Evolutionary conservation across 1,140 invertebrate species (phyloP).

Genomic region (Stratiolaelaps scimitus): DNA sequence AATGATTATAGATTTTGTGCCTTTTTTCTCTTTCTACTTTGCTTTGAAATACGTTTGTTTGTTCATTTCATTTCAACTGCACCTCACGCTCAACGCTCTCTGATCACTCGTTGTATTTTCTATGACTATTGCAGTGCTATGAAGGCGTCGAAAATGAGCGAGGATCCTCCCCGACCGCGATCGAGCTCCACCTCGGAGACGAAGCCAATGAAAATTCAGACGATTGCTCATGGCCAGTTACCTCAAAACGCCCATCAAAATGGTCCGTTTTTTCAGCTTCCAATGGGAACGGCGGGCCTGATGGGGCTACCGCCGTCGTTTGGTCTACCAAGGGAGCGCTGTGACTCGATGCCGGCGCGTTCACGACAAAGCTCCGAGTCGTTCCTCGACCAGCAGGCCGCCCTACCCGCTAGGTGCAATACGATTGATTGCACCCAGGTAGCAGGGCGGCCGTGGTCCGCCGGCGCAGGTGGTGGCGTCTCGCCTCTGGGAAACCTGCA

Average conservation of each 20-base stretch:
- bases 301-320: neutral
- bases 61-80: no score
- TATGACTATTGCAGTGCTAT: slow-evolving; percentile 31
- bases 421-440: slow-evolving; percentile 27
- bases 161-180: slow-evolving; percentile 32
- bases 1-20: no score
- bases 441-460: slow-evolving; percentile 30
- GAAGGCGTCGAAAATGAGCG: slow-evolving; percentile 33
- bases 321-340: slow-evolving; percentile 50
- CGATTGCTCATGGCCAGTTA: slow-evolving; percentile 30
- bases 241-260: slow-evolving; percentile 30
- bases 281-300: neutral
- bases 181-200: slow-evolving; percentile 31
- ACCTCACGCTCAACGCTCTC: no score
- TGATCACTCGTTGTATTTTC: neutral
- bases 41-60: no score
- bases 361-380: slow-evolving; percentile 52
- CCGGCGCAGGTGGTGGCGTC: slow-evolving; percentile 30
- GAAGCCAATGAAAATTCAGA: slow-evolving; percentile 33
- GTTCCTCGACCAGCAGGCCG: slow-evolving; percentile 19
- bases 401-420: slow-evolving; percentile 6
- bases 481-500: slow-evolving; percentile 29
- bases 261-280: neutral
- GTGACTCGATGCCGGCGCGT: slow-evolving; percentile 61
- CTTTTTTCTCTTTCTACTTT: no score